Base-by-base conservation (phyloP, 2,888 invertebrate genomes). In the Sepiola atlantica region DNA sequence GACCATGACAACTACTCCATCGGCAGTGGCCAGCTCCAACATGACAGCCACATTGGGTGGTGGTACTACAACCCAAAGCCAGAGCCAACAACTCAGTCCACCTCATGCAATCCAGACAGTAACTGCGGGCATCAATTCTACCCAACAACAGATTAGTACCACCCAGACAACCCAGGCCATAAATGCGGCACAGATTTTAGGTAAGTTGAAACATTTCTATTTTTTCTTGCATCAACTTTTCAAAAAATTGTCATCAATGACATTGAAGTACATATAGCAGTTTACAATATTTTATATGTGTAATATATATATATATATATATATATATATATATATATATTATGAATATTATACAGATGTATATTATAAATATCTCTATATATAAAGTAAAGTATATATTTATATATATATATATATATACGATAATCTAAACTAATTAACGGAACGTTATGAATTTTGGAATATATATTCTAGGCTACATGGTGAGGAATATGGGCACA, bases 1-100 rank as follows among this genome's bases (percentile, higher is more conserved):
- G 21, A 94, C 94, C 92, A 95, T 95, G 20, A 94, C 95, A 3
- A 55, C 95, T n/a, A 94, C 95, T 20, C 90, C 95, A 54, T 94
- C 94, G 1, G 93, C 90, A 16, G 91, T 94, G 16, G 55, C 57
- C 12, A 61, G 57, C 57, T 61, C 93, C 35, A 55, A 21, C 93
- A 93, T 92, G 54, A 54, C 92, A 32, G 92, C 92, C 92, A 92
- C 54, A 21, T n/a, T 92, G n/a, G 54, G 92, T 45, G 92, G 92
- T 92, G 92, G 92, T 55, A 92, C 92, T 92, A 54, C 92, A 16
- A 55, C 92, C n/a, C 92, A 92, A 24, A 55, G 54, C 54, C 92
- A 92, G 92, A 54, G 93, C 24, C 93, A 93, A 28, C 93, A 93
- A 24, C 93, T 55, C 55, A 55, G 55, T 55, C 55, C 55, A 35